These are phyloP conservation scores for Ia io DNA, from an alignment of 2,113 vertebrate species.

Conservation along the genomic window DNA sequence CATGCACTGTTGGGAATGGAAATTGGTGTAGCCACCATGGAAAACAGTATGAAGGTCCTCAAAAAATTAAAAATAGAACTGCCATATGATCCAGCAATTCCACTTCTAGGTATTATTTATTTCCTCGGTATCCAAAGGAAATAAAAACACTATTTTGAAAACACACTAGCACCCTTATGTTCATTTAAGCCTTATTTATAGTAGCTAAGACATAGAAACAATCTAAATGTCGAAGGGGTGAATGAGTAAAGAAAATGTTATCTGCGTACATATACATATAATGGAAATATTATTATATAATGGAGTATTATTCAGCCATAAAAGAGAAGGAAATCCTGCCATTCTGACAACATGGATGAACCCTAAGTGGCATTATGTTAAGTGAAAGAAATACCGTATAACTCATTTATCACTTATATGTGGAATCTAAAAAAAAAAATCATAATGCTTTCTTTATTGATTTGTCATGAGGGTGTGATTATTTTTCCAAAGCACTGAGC, in stretches of 20 bases:
- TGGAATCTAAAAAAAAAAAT: neutral
- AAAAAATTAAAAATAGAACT: neutral
- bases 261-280: neutral
- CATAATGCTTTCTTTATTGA: neutral
- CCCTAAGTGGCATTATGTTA: neutral
- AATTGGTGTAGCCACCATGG: neutral
- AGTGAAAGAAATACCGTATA: neutral
- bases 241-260: neutral
- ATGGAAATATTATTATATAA: neutral
- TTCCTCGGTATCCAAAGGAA: neutral
- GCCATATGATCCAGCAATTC: neutral
- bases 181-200: neutral
- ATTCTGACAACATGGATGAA: neutral
- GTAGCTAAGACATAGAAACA: neutral
- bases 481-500: neutral
- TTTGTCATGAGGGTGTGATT: neutral
- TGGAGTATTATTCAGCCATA: neutral
- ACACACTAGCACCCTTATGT: neutral
- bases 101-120: neutral
- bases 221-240: neutral
- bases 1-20: neutral
- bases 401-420: neutral
- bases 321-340: neutral
- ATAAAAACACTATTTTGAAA: neutral
- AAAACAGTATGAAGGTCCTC: neutral